Conservation (phyloP, 2,888 invertebrate genomes). For the Epistrophe grossulariae region DNA sequence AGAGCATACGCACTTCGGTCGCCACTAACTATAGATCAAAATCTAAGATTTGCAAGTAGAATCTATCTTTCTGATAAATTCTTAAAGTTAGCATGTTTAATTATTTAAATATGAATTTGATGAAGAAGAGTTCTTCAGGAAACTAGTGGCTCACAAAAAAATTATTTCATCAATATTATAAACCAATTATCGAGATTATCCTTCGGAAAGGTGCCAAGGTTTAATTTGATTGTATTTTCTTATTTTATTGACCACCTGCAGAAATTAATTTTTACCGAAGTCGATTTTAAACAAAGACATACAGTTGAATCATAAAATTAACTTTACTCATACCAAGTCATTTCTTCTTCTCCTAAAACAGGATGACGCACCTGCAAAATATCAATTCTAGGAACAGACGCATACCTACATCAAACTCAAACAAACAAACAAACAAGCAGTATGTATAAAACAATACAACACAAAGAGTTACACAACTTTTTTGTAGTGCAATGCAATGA, state of each 20-base stretch:
- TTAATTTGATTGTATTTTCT: background rate
- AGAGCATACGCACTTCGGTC: background rate
- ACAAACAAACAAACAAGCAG: conserved; percentile 3
- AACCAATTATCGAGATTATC: background rate
- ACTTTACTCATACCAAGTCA: background rate
- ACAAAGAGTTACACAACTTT: conserved; percentile 4
- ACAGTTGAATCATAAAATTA: conserved; percentile 12
- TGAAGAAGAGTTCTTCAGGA: no score
- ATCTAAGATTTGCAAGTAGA: no score
- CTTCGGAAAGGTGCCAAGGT: background rate
- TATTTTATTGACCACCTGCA: background rate
- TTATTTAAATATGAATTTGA: no score
- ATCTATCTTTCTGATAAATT: no score
- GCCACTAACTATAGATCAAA: no score
- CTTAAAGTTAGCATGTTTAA: no score
- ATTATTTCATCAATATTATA: background rate
- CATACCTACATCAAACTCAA: background rate
- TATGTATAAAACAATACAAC: conserved; percentile 1
- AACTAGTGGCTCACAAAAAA: no score
- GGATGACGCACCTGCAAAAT: conserved; percentile 22
- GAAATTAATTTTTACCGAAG: background rate
- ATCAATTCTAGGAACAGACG: background rate
- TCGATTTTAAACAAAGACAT: background rate
- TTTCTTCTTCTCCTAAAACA: background rate
- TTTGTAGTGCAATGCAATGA: background rate